Evolutionary conservation across 2,888 invertebrate species (phyloP).

Genomic region (Barypeithes pellucidus): DNA sequence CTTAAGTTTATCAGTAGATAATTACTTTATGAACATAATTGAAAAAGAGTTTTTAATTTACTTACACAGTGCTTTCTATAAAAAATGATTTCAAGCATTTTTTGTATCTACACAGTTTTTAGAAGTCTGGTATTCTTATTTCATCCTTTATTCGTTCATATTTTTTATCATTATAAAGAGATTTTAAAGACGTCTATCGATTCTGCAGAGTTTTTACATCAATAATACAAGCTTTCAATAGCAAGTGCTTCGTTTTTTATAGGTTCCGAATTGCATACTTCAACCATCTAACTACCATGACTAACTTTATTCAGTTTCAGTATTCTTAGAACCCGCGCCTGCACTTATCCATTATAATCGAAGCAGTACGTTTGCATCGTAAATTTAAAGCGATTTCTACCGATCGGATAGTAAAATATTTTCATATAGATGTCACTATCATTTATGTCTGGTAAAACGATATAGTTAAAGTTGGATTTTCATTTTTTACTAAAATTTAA

Average conservation of each 20-base stretch:
- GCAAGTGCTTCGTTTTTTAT: slow-evolving; percentile 65
- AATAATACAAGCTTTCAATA: slow-evolving; percentile 10
- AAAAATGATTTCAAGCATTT: too few relatives aligned
- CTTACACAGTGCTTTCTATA: too few relatives aligned
- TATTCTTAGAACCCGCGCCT: slow-evolving; percentile 23
- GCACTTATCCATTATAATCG: slow-evolving; percentile 33
- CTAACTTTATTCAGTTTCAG: slow-evolving; percentile 30
- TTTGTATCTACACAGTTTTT: background rate
- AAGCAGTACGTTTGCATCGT: background rate
- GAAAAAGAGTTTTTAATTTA: too few relatives aligned
- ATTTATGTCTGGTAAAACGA: too few relatives aligned
- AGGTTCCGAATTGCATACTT: slow-evolving; percentile 22
- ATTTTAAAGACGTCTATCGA: slow-evolving; percentile 3
- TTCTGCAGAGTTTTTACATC: background rate
- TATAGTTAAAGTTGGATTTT: too few relatives aligned
- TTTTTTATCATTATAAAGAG: background rate
- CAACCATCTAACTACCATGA: slow-evolving; percentile 25
- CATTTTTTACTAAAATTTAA: too few relatives aligned
- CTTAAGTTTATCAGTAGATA: too few relatives aligned
- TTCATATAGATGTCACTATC: too few relatives aligned
- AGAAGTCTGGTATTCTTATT: background rate
- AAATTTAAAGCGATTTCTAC: too few relatives aligned
- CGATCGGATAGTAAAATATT: too few relatives aligned
- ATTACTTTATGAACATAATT: too few relatives aligned
- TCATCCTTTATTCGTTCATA: background rate